Conservation (phyloP, 2,113 vertebrate species). For the Rhipidura dahli region DNA sequence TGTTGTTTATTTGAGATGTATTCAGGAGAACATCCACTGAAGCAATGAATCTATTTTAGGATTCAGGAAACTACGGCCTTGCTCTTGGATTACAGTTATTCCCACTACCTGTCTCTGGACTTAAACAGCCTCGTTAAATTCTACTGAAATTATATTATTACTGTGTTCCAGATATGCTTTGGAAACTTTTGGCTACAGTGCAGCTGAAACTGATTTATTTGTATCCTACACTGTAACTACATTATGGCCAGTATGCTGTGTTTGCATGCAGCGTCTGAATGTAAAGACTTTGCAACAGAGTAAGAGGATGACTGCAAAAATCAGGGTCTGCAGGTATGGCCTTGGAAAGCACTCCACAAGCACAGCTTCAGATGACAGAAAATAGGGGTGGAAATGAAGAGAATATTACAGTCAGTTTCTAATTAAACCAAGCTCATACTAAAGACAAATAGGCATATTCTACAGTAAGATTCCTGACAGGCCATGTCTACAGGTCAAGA, state of each 20-base stretch:
- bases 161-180: neutral
- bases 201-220: neutral
- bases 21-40: neutral
- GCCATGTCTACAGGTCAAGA: neutral
- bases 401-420: neutral
- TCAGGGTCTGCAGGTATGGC: neutral
- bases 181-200: neutral
- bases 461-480: neutral
- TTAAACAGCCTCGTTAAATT: constrained; percentile 14
- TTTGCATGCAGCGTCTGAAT: neutral
- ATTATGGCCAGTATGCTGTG: neutral
- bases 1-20: neutral
- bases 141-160: neutral
- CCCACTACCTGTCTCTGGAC: neutral
- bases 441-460: neutral
- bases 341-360: neutral
- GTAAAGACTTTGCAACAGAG: neutral
- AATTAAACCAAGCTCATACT: neutral
- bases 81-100: constrained; percentile 1
- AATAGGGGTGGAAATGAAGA: neutral
- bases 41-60: neutral
- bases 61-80: neutral
- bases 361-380: neutral
- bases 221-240: neutral
- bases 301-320: neutral